Evolutionary conservation across 2,797 vertebrate species (phyloP), one percentile per base, ranked within the genome.

Genomic region (Pogonophryne albipinna): DNA sequence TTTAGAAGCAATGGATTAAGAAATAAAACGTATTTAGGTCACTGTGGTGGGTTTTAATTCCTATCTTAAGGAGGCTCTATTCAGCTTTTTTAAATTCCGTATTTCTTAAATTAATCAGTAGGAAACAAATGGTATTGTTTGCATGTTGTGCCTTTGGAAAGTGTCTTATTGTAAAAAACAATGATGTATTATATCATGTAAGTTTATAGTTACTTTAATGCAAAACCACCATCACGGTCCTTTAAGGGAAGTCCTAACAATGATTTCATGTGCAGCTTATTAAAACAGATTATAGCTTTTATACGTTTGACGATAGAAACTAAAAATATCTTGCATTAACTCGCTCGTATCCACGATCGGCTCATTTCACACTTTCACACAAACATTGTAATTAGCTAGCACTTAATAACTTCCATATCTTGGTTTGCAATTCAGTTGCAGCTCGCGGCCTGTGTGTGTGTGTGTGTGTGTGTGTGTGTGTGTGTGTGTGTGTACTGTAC

Each of bases 331-430:
- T 38, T 10, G 4, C 27, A 17, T 6, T 8, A 23, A 51, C 20
- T 23, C 12, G 15, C 52, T 58, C 44, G 47, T 65, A 50, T 55
- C 60, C 38, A 44, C 62, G 58, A 67, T 7, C 31, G 56, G 47
- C 41, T 47, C 19, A 27, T 4, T 6, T 55, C 59, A 52, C 20
- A 1, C 13, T 47, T 13, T 27, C 23, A 27, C 23, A 0, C 34
- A 61, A 17, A 66, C 58, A n/a, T 70, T n/a, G 31, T 55, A 45
- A 75, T 61, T n/a, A n/a, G n/a, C n/a, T 16, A 66, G 57, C 17
- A n/a, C 15, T 58, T 62, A 41, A 70, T 65, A 45, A 70, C 57
- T 60, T 6, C 12, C 31, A 15, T 47, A 59, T 65, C 80, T 69
- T 31, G 59, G 20, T 51, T 64, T 49, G 44, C 19, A 50, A 74